Conservation (phyloP, 2,888 invertebrate species). For the Chymomyza fuscimana region DNA sequence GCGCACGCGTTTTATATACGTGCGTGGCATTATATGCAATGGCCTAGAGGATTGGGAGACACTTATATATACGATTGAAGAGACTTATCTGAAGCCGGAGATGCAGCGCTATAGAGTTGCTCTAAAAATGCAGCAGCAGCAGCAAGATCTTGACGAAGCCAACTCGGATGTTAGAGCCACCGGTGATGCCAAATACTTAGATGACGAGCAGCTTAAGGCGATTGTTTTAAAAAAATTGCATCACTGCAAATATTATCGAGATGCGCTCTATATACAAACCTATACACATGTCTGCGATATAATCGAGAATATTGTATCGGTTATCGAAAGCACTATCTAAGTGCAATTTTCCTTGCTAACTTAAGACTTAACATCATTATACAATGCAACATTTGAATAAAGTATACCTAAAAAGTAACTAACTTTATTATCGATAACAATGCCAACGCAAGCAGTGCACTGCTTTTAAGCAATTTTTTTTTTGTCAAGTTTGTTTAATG, state of each 20-base stretch:
- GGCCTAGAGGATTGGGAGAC: constrained; percentile 73
- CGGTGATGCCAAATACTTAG: neutral
- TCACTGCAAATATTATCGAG: constrained; percentile 62
- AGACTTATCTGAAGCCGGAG: constrained; percentile 64
- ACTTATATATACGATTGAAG: constrained; percentile 50
- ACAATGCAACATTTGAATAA: too few relatives aligned
- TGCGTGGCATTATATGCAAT: constrained; percentile 65
- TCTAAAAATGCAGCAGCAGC: constrained; percentile 24
- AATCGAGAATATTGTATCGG: constrained; percentile 70
- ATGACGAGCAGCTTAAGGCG: neutral
- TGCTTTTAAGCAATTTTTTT: too few relatives aligned
- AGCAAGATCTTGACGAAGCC: constrained; percentile 17
- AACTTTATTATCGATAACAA: too few relatives aligned
- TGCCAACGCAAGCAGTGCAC: too few relatives aligned
- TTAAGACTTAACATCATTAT: too few relatives aligned
- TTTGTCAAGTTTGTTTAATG: too few relatives aligned
- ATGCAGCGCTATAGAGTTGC: constrained; percentile 41
- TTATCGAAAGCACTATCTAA: constrained; percentile 70
- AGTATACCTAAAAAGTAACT: too few relatives aligned
- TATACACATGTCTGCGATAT: constrained; percentile 70
- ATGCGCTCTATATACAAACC: constrained; percentile 71
- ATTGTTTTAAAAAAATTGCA: constrained; percentile 48
- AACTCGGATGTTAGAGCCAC: neutral
- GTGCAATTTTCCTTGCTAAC: too few relatives aligned
- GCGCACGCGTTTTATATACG: constrained; percentile 61